These are phyloP conservation scores for Drosophila baimaii DNA, from an alignment of 1,140 invertebrate genomes.

Conservation along the genomic window DNA sequence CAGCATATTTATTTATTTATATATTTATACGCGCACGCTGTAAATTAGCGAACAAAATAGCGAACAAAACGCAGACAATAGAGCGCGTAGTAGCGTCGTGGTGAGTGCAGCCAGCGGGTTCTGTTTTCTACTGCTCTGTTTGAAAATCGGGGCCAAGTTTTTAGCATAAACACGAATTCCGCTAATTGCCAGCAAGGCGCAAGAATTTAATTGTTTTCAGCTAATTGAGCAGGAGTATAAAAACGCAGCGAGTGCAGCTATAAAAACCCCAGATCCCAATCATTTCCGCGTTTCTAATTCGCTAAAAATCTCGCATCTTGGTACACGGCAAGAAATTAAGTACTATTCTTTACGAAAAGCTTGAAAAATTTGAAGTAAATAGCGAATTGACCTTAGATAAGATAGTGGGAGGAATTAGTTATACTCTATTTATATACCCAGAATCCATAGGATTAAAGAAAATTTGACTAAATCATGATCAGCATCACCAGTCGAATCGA, in stretches of 20 bases:
- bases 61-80: conserved; percentile 39
- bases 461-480: too few relatives aligned
- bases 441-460: too few relatives aligned
- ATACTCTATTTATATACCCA: too few relatives aligned
- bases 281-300: conserved; percentile 55
- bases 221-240: conserved; percentile 52
- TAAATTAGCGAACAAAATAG: conserved; percentile 71
- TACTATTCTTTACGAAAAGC: background rate
- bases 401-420: too few relatives aligned
- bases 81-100: too few relatives aligned
- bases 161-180: conserved; percentile 64
- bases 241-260: conserved; percentile 41
- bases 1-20: conserved; percentile 75
- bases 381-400: too few relatives aligned
- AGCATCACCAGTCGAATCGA: too few relatives aligned
- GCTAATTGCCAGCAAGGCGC: conserved; percentile 53
- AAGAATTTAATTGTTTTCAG: conserved; percentile 58
- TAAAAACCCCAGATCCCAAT: conserved; percentile 25
- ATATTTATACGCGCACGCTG: conserved; percentile 77
- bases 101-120: conserved; percentile 24
- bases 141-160: conserved; percentile 70
- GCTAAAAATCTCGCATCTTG: conserved; percentile 1
- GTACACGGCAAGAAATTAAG: background rate
- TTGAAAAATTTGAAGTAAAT: too few relatives aligned
- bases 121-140: too few relatives aligned